A percentile compares a stretch with the other conserved stretches of the same genome.
Conservation (phyloP, 2,888 invertebrate species). For the Agrochola circellaris region DNA sequence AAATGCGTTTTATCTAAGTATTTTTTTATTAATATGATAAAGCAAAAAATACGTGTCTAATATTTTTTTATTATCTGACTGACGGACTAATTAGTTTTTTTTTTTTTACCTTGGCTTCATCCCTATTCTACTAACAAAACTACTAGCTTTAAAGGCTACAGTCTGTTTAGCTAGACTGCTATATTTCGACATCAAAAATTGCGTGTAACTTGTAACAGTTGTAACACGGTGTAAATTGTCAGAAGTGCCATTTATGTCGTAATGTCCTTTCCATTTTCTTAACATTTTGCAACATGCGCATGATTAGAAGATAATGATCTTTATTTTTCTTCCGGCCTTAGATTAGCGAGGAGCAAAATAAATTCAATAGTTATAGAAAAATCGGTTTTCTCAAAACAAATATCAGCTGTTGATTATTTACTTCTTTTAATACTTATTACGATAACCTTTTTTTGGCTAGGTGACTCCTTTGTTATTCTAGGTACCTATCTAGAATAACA, state of each 20-base stretch:
- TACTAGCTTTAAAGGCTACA: not conserved
- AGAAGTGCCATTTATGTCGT: conserved; percentile 10
- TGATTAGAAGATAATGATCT: conserved; percentile 10
- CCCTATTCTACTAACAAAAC: conserved; percentile 15
- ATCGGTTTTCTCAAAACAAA: not conserved
- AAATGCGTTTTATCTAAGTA: too few species aligned
- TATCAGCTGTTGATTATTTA: not conserved
- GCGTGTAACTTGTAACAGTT: conserved; percentile 1
- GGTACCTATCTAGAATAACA: too few species aligned
- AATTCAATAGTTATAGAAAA: not conserved
- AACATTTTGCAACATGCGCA: conserved; percentile 7
- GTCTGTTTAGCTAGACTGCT: not conserved
- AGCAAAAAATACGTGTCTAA: too few species aligned
- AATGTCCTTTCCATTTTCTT: conserved; percentile 39
- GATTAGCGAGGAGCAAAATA: not conserved
- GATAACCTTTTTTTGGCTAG: not conserved
- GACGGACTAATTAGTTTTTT: too few species aligned
- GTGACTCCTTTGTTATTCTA: conserved; percentile 28
- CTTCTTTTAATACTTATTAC: not conserved
- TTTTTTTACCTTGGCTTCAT: too few species aligned
- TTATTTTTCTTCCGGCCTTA: not conserved
- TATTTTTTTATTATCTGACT: too few species aligned
- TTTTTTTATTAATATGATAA: too few species aligned
- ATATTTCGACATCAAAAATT: conserved; percentile 36
- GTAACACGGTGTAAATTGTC: conserved; percentile 22